Conservation (phyloP, 2,113 vertebrate genomes). For the Asarcornis scutulata region DNA sequence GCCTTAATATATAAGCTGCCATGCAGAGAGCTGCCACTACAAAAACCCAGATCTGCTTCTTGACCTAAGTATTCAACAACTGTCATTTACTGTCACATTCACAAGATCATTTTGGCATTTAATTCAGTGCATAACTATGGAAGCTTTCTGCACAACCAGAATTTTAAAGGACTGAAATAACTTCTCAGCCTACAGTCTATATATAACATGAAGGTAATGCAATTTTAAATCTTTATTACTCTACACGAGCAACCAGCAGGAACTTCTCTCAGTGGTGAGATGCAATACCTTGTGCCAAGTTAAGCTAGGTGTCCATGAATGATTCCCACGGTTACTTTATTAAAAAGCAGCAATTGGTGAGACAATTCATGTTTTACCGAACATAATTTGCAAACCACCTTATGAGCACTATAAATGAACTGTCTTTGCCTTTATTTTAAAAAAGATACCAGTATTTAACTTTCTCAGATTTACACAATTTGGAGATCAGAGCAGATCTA, state of each 20-base stretch:
- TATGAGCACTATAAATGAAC: neutral
- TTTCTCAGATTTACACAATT: neutral
- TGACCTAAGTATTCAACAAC: neutral
- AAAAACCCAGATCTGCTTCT: neutral
- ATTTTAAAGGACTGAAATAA: constrained; percentile 11
- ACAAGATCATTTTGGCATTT: neutral
- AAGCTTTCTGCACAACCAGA: neutral
- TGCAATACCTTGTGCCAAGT: neutral
- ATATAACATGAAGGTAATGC: neutral
- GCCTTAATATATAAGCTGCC: neutral
- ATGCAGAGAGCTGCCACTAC: neutral
- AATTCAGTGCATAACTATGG: neutral
- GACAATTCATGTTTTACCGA: neutral
- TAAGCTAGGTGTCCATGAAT: neutral
- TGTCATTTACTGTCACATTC: constrained; percentile 14
- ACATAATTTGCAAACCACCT: neutral
- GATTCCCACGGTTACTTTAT: neutral
- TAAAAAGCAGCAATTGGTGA: neutral
- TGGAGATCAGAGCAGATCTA: neutral
- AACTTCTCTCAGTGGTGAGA: neutral
- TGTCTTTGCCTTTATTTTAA: neutral
- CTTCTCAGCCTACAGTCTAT: neutral
- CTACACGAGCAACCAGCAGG: neutral
- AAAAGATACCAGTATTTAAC: neutral
- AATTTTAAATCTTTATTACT: neutral